Evolutionary conservation across 2,888 invertebrate genomes (phyloP), one percentile per base, ranked within the genome.

Genomic region (Limenitis camilla): DNA sequence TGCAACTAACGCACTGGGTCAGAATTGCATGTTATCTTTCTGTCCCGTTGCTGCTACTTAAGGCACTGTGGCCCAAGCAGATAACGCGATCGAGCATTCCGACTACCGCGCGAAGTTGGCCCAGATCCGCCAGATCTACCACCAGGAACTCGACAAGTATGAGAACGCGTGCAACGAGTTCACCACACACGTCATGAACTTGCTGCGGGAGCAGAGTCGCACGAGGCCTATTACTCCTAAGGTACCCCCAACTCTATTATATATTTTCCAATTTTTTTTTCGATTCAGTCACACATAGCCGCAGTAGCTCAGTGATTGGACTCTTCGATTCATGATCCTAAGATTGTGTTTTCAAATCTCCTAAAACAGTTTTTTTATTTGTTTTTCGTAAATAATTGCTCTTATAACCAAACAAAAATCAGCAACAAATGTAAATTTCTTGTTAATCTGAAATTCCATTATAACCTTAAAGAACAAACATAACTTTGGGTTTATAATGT

Each of bases 91-190:
- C 77, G 99, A 99, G 88, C 99, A 99, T 88, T 98, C 99, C 57
- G 99, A 99, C 87, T 99, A 99, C 89, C 92, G 99, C 69, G 98
- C 98, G 68, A 99, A 99, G 87, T 90, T 99, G 71, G 96, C 97
- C 9, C 99, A 99, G 89, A 99, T 99, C 79, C 91, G 99, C 58
- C 96, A 97, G 88, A 99, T 99, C 71, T 99, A 99, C 88, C 98
- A 99, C 84, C 97, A 98, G 86, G 99, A 99, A 87, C 87, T 99
- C 73, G 98, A 98, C 87, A 99, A 99, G 90, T 99, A 99, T 77
- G 98, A 99, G 89, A 98, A 99, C 91, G 99, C 99, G n/a, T 99
- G 99, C 89, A 97, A 97, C 83, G 99, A 99, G 89, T 99, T 99
- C 87, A 99, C 99, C 55, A 99, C 98, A n/a, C 99, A 99, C 88